A percentile compares a stretch with the other conserved stretches of the same genome.
phyloP scores from a whole-genome alignment of 2,113 vertebrate genomes.

The Serinus canaria region DNA sequence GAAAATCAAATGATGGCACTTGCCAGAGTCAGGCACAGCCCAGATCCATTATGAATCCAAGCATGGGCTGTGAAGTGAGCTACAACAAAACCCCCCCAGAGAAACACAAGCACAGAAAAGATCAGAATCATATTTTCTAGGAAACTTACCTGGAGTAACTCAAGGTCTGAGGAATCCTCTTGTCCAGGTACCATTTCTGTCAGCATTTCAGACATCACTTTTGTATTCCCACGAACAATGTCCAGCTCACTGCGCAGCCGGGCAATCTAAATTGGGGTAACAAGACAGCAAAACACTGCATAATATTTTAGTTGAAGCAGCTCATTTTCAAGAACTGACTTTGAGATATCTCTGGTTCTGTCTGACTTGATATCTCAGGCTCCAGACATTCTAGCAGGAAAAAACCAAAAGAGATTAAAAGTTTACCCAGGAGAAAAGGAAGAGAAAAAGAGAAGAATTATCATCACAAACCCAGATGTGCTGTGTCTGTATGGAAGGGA shows the following conservation, averaged over 20 bases:
- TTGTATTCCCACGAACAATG: slow-evolving; percentile 94
- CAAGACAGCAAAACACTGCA: not conserved
- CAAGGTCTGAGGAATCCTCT: slow-evolving; percentile 94
- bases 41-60: not conserved
- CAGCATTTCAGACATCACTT: slow-evolving; percentile 99
- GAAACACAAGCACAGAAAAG: not conserved
- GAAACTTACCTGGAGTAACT: slow-evolving; percentile 86
- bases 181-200: slow-evolving; percentile 98
- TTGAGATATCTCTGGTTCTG: not conserved
- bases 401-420: not conserved
- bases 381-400: not conserved
- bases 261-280: slow-evolving; percentile 78
- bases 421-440: not conserved
- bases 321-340: not conserved
- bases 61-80: not conserved
- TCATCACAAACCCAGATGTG: not conserved
- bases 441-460: not conserved
- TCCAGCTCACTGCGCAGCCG: slow-evolving; percentile 94
- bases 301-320: not conserved
- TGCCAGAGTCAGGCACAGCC: not conserved
- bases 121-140: not conserved
- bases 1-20: not conserved
- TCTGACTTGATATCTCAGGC: not conserved
- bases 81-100: not conserved
- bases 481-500: not conserved